Conservation (phyloP, 2,888 invertebrate species). For the Troides helena region DNA sequence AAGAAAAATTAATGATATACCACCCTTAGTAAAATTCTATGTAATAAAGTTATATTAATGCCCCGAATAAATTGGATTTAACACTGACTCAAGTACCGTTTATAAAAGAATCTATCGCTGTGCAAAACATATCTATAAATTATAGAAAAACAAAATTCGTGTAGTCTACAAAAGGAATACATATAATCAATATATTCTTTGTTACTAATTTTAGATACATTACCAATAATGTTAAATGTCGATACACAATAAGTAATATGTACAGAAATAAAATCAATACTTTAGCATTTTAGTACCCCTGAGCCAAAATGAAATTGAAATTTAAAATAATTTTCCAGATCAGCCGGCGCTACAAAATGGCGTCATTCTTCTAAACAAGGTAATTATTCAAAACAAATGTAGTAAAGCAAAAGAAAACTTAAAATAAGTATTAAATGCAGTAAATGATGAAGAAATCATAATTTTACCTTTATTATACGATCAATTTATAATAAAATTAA, state of each 20-base stretch:
- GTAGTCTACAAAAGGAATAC: slow-evolving; percentile 21
- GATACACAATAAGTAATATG: slow-evolving; percentile 1
- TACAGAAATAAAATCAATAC: slow-evolving; percentile 39
- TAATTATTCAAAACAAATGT: slow-evolving; percentile 39
- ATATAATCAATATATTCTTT: slow-evolving; percentile 31
- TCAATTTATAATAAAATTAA: slow-evolving; percentile 55
- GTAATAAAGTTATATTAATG: neutral
- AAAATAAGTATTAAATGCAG: slow-evolving; percentile 20
- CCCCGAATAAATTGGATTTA: too few species aligned
- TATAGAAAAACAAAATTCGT: slow-evolving; percentile 3
- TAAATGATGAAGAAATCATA: slow-evolving; percentile 30
- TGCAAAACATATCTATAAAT: slow-evolving; percentile 1
- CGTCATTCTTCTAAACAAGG: slow-evolving; percentile 75
- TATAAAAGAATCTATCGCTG: neutral
- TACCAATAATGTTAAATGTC: neutral
- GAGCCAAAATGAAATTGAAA: slow-evolving; percentile 40
- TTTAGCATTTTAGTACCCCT: slow-evolving; percentile 35
- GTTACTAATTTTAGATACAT: slow-evolving; percentile 1
- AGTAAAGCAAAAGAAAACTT: slow-evolving; percentile 28
- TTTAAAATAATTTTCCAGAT: slow-evolving; percentile 69
- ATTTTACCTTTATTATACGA: slow-evolving; percentile 56
- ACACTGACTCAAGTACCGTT: neutral
- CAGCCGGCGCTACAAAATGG: slow-evolving; percentile 81
- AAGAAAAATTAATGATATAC: neutral
- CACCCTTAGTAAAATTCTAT: neutral